Percentiles rank a stretch among this genome's conserved stretches.
Evolutionary conservation across 2,797 vertebrate genomes (phyloP).

Genomic region (Diglossa cyanea): DNA sequence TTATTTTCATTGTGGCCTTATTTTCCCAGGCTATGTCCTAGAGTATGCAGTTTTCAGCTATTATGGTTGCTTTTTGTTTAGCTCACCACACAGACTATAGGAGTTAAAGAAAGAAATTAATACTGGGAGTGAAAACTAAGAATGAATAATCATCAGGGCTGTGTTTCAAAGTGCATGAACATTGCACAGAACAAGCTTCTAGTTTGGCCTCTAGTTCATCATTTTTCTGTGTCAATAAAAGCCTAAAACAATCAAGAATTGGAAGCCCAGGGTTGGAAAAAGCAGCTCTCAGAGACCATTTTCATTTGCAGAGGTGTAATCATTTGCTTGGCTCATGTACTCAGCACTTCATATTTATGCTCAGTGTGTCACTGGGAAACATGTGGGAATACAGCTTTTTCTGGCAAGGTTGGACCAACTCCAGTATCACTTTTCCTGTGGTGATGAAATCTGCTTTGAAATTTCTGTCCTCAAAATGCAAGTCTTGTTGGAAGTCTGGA

Average conservation of each 20-base stretch:
- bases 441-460: conserved; percentile 26
- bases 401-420: not conserved
- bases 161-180: not conserved
- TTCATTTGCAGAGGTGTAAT: not conserved
- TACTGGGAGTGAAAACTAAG: not conserved
- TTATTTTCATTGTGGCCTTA: not conserved
- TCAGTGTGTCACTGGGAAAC: not conserved
- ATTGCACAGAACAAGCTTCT: not conserved
- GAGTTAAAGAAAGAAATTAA: not conserved
- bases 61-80: conserved; percentile 9
- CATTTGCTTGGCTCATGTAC: not conserved
- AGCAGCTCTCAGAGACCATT: not conserved
- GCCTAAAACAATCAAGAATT: not conserved
- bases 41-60: conserved; percentile 8
- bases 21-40: not conserved
- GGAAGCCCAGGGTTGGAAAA: not conserved
- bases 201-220: not conserved
- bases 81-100: not conserved
- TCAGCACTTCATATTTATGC: not conserved
- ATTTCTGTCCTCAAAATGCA: not conserved
- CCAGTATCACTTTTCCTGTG: not conserved
- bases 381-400: not conserved
- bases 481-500: not conserved
- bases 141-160: not conserved
- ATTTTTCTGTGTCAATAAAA: not conserved